These are phyloP conservation scores for Acrocephalus scirpaceus DNA, from an alignment of 2,797 vertebrate genomes.

Conservation along the genomic window DNA sequence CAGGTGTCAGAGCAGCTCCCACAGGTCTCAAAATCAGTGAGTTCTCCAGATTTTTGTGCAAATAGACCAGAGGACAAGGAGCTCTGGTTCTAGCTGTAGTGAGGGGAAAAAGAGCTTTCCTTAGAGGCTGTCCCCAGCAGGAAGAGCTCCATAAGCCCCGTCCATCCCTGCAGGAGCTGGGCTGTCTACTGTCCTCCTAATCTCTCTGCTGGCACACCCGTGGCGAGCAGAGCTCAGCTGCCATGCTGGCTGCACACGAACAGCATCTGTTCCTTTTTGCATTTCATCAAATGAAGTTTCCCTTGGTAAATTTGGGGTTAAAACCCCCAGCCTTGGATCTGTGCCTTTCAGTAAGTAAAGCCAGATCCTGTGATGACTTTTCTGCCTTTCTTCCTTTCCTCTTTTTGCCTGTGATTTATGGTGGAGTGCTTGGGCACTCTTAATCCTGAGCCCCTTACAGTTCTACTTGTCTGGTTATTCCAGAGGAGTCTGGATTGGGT, in stretches of 20 bases:
- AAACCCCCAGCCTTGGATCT: neutral
- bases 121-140: neutral
- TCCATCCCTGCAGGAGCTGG: neutral
- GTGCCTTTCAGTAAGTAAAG: neutral
- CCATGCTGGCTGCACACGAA: neutral
- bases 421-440: neutral
- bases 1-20: neutral
- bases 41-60: neutral
- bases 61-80: neutral
- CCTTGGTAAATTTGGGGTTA: neutral
- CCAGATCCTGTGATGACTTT: neutral
- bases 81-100: neutral
- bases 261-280: neutral
- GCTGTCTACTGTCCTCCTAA: neutral
- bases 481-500: neutral
- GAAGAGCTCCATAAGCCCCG: neutral
- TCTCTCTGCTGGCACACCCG: neutral
- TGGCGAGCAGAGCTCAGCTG: neutral
- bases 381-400: neutral
- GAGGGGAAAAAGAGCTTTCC: neutral
- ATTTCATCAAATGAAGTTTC: neutral
- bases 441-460: neutral
- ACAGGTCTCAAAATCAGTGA: fast-evolving
- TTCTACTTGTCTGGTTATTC: neutral
- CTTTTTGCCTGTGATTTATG: neutral